A percentile compares a stretch with the other conserved stretches of the same genome.
These are phyloP conservation scores for Apis mellifera DNA, from an alignment of 1,140 invertebrate species.

Conservation along the genomic window DNA sequence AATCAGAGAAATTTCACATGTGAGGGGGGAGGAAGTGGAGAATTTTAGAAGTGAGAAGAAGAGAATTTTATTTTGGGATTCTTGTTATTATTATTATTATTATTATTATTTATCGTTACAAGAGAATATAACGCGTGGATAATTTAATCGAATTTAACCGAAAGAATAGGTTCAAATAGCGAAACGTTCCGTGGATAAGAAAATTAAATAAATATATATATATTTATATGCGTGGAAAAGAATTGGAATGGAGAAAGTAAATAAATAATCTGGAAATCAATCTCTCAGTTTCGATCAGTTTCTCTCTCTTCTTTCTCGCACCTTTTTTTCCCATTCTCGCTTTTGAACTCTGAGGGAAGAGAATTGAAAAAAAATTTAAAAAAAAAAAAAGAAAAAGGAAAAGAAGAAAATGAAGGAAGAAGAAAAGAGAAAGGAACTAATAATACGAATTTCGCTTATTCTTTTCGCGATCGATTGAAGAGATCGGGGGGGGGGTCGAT, in stretches of 20 bases:
- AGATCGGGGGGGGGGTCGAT: background rate
- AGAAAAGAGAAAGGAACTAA: background rate
- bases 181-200: background rate
- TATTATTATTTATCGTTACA: no score
- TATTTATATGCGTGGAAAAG: background rate
- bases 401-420: background rate
- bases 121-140: background rate
- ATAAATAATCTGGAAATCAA: background rate
- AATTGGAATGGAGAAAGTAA: background rate
- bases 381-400: background rate
- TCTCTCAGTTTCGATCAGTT: no score
- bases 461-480: background rate
- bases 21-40: background rate
- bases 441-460: background rate
- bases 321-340: background rate
- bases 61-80: background rate
- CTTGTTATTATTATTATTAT: no score
- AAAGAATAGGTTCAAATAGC: no score
- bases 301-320: background rate
- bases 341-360: background rate
- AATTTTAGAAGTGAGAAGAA: background rate
- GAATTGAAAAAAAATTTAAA: no score
- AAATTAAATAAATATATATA: no score
- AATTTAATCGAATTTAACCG: no score
- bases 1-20: conserved; percentile 24